A percentile compares a stretch with the other conserved stretches of the same genome.
Conservation (phyloP, 2,113 vertebrate species). For the Phrynosoma platyrhinos region DNA sequence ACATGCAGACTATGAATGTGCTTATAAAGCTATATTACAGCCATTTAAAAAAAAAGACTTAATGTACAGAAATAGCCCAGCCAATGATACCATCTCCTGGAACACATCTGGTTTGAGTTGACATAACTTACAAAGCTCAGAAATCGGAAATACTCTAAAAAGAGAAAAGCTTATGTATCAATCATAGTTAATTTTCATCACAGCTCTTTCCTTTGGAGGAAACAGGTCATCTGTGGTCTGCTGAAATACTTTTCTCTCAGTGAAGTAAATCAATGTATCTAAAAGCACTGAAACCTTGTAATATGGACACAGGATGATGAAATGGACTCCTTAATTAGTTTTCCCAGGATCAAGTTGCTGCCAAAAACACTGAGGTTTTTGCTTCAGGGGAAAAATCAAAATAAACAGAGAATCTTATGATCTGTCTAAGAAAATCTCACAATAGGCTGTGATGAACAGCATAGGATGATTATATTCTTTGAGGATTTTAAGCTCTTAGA, state of each 20-base stretch:
- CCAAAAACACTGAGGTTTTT: neutral
- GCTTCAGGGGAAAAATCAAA: neutral
- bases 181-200: neutral
- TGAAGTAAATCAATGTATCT: conserved; percentile 6
- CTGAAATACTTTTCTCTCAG: conserved; percentile 1
- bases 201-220: conserved; percentile 1
- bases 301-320: neutral
- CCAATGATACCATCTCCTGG: conserved; percentile 17
- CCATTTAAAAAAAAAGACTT: conserved; percentile 22
- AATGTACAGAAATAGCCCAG: conserved; percentile 3
- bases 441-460: neutral
- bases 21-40: conserved; percentile 13
- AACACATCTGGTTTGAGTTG: conserved; percentile 24
- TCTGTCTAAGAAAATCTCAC: neutral
- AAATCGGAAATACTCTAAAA: neutral
- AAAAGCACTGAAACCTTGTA: conserved; percentile 6
- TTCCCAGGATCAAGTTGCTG: neutral
- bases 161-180: neutral
- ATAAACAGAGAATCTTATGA: neutral
- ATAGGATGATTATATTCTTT: neutral
- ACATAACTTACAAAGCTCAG: neutral
- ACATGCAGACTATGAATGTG: conserved; percentile 27
- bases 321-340: conserved; percentile 13
- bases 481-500: neutral
- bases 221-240: conserved; percentile 9